Percentiles rank a stretch among this genome's conserved stretches.
Evolutionary conservation across 2,113 vertebrate species (phyloP).

Genomic region (Athene noctua): DNA sequence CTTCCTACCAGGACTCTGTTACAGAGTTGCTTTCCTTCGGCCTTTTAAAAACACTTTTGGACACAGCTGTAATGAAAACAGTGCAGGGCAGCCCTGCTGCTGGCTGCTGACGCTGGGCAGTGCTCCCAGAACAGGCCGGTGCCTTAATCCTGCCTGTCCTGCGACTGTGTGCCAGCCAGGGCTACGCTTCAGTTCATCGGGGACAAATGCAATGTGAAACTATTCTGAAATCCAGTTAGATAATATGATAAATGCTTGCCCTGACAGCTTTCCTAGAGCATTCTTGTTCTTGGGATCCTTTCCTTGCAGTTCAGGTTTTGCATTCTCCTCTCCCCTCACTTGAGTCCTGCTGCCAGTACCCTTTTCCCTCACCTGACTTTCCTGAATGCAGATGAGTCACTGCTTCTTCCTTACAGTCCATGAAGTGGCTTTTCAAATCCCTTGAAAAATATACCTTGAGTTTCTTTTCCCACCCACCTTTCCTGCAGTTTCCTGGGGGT

Average conservation of each 20-base stretch:
- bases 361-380: neutral
- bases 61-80: neutral
- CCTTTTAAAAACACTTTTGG: neutral
- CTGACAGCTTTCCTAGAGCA: neutral
- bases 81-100: neutral
- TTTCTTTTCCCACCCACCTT: neutral
- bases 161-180: accelerated
- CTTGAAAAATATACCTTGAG: neutral
- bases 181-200: accelerated
- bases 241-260: neutral
- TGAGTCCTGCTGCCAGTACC: neutral
- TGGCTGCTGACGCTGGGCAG: neutral
- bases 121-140: neutral
- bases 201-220: neutral
- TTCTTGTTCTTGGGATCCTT: neutral
- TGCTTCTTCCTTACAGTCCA: neutral
- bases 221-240: neutral
- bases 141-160: neutral
- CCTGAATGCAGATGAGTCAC: neutral
- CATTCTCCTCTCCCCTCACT: neutral
- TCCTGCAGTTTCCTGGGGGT: neutral
- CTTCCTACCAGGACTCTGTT: neutral
- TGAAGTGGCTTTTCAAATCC: neutral
- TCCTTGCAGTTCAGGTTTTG: neutral
- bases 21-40: neutral